phyloP scores from a whole-genome alignment of 2,888 invertebrate species.

The Spodoptera littoralis region DNA sequence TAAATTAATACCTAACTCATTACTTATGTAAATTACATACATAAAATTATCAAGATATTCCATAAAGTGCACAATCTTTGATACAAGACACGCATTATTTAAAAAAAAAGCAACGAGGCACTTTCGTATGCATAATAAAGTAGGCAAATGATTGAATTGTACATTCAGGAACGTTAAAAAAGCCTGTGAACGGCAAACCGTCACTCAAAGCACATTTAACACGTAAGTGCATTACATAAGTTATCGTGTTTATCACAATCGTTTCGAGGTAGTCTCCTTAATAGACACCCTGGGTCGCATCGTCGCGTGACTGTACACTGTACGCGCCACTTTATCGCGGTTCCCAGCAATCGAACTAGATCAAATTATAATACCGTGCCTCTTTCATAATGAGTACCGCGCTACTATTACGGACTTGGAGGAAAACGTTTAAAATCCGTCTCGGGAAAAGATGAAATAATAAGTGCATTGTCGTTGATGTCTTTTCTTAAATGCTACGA shows the following conservation, averaged over 20 bases:
- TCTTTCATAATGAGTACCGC: slow-evolving; percentile 47
- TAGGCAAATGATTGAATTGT: too few species aligned
- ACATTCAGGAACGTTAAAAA: neutral
- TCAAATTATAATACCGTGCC: slow-evolving; percentile 62
- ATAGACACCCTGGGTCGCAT: slow-evolving; percentile 32
- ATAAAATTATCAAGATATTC: too few species aligned
- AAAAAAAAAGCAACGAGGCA: too few species aligned
- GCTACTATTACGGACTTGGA: slow-evolving; percentile 29
- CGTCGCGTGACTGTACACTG: slow-evolving; percentile 67
- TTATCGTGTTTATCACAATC: slow-evolving; percentile 45
- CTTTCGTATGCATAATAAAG: too few species aligned
- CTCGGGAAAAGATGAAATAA: slow-evolving; percentile 34
- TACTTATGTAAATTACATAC: too few species aligned
- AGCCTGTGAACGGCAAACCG: neutral
- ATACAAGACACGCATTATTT: too few species aligned
- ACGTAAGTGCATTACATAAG: slow-evolving; percentile 43
- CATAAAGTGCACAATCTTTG: too few species aligned
- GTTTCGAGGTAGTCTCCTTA: slow-evolving; percentile 46
- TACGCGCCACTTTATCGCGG: slow-evolving; percentile 54
- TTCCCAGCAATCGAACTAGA: slow-evolving; percentile 67
- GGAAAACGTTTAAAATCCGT: slow-evolving; percentile 37
- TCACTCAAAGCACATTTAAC: slow-evolving; percentile 12
- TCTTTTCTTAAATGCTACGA: slow-evolving; percentile 74
- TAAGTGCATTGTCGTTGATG: slow-evolving; percentile 72
- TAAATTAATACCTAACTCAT: too few species aligned